These are phyloP conservation scores for Drosophila teissieri DNA, from an alignment of 1,140 invertebrate genomes.

Conservation along the genomic window DNA sequence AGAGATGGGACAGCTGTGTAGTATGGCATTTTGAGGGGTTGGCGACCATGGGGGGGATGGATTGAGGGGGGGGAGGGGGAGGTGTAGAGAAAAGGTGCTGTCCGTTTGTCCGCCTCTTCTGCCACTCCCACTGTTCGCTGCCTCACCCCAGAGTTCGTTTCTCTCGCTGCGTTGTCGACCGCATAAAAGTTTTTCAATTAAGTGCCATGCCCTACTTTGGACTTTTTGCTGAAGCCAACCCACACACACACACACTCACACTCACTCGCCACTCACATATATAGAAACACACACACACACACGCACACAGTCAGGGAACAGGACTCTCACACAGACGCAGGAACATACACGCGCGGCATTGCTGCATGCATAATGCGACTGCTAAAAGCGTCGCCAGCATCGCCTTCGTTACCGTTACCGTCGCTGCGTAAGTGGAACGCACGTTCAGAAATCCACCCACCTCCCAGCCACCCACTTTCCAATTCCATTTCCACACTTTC, in stretches of 20 bases:
- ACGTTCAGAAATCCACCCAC: conserved; percentile 10
- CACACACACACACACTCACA: conserved; percentile 15
- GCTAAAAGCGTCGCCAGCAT: conserved; percentile 56
- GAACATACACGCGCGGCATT: conserved; percentile 32
- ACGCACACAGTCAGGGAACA: conserved; percentile 10
- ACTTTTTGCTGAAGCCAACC: conserved; percentile 51
- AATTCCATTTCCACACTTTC: neutral
- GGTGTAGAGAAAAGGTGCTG: conserved; percentile 24
- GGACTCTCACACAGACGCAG: conserved; percentile 5
- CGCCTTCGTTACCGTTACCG: conserved; percentile 19
- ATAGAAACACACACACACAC: neutral
- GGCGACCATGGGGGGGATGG: neutral
- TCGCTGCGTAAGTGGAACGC: conserved; percentile 47
- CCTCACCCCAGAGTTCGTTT: conserved; percentile 8
- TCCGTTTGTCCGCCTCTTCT: conserved; percentile 24
- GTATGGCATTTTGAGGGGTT: neutral
- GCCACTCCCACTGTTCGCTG: neutral
- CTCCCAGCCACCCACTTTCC: neutral
- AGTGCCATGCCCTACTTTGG: conserved; percentile 75
- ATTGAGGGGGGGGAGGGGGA: no score
- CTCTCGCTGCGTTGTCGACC: conserved; percentile 64
- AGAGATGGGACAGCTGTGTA: conserved; percentile 8
- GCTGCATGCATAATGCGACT: conserved; percentile 61
- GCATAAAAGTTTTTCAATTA: conserved; percentile 78
- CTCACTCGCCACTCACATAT: neutral